phyloP scores from a whole-genome alignment of 2,797 vertebrate genomes.

The Smutsia temminckii region DNA sequence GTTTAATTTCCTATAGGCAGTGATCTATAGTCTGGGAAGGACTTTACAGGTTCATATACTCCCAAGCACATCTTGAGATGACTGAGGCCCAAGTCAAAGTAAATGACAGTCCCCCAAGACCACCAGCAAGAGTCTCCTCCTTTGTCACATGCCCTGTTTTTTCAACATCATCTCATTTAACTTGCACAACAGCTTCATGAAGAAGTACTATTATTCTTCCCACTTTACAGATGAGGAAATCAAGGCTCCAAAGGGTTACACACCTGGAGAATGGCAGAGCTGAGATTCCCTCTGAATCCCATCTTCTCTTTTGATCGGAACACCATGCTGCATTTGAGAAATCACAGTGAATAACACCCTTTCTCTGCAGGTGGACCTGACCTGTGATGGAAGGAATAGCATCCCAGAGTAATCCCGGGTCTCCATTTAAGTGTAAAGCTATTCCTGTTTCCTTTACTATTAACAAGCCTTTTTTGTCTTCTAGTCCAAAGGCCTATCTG shows the following conservation, averaged over 20 bases:
- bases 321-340: neutral
- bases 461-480: neutral
- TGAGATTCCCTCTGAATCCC: neutral
- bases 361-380: neutral
- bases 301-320: neutral
- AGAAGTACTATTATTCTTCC: neutral
- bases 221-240: neutral
- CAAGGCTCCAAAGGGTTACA: neutral
- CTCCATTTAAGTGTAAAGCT: neutral
- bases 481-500: neutral
- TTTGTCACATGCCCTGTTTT: neutral
- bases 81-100: neutral
- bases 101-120: neutral
- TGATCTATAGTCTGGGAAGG: neutral
- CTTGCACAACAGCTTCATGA: neutral
- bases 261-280: accelerated
- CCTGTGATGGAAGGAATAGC: neutral
- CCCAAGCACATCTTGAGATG: neutral
- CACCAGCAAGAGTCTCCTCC: neutral
- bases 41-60: too few relatives aligned
- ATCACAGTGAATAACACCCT: accelerated
- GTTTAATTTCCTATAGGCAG: neutral
- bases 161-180: neutral
- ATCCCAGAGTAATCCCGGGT: neutral
- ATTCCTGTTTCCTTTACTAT: neutral